phyloP scores from a whole-genome alignment of 2,888 invertebrate species.

The Tenthredo mesomela region DNA sequence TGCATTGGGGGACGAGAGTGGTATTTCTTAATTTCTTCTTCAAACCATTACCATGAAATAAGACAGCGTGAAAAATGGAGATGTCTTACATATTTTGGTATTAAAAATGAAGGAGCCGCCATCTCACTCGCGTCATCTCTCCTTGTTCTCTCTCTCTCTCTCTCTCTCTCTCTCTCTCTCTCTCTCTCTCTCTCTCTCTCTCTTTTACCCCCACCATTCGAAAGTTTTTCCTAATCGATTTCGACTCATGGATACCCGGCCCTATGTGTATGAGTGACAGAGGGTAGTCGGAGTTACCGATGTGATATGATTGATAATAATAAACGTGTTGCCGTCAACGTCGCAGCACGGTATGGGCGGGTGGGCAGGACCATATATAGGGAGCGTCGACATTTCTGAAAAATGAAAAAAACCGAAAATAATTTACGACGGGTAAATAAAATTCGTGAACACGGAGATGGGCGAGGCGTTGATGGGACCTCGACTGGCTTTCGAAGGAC shows the following conservation, averaged over 20 bases:
- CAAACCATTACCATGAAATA: slow-evolving; percentile 52
- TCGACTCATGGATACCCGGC: slow-evolving; percentile 49
- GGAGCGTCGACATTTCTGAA: slow-evolving; percentile 67
- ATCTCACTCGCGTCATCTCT: neutral
- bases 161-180: neutral
- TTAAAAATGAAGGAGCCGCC: slow-evolving; percentile 34
- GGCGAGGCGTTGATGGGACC: slow-evolving; percentile 60
- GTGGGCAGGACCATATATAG: slow-evolving; percentile 41
- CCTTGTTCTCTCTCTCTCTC: neutral
- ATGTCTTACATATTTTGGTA: slow-evolving; percentile 36
- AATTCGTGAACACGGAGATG: slow-evolving; percentile 59
- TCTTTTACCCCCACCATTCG: neutral
- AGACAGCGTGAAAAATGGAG: slow-evolving; percentile 55
- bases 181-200: neutral
- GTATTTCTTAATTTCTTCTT: slow-evolving; percentile 67
- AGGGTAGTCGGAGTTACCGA: slow-evolving; percentile 54
- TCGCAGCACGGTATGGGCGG: slow-evolving; percentile 1
- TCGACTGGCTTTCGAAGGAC: slow-evolving; percentile 39
- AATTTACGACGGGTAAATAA: slow-evolving; percentile 71
- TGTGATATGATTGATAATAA: slow-evolving; percentile 73
- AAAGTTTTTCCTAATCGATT: slow-evolving; percentile 6
- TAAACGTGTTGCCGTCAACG: slow-evolving; percentile 61
- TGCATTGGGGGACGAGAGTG: slow-evolving; percentile 60
- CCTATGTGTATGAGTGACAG: slow-evolving; percentile 16
- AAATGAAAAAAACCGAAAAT: slow-evolving; percentile 60